Base-by-base conservation (phyloP, 2,888 invertebrate species). In the Spodoptera littoralis region DNA sequence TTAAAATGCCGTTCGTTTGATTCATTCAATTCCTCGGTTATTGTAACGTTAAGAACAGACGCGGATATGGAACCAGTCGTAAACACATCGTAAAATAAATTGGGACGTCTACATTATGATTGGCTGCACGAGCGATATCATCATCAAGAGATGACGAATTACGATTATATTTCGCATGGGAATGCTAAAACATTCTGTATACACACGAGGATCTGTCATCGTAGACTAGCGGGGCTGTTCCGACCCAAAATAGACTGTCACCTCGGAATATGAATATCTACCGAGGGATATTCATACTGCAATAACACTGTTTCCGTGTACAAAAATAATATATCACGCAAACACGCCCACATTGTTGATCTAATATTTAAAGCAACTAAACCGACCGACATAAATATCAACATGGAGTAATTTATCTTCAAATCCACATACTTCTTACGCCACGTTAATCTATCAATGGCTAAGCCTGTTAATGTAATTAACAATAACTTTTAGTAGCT, bases 251-350 rank as follows among this genome's bases (percentile, higher is more conserved):
- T 91, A 90, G 86, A 84, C 66, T 79, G 85, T 86, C 86, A 84
- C 90, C 88, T 88, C 89, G 86, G 76, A 85, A 84, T 87, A 88
- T 85, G 85, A 89, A 88, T 88, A 87, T 87, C 86, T 85, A 86
- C 77, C 69, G 69, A 55, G 71, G 63, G 76, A 78, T 83, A 86
- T 85, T 83, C 82, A 85, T 79, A 84, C 66, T 77, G 76, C 77
- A 79, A 83, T 75, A 82, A 79, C 79, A 79, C 73, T 53, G 61
- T 68, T 76, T 79, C 77, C 73, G 76, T 64, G 79, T 71, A 77
- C 77, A 72, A 74, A 73, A 78, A 77, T 73, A 76, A 74, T 76
- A 48, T 58, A 74, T 53, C 68, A 54, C 68, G 66, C 60, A 60
- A 63, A 77, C 18, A 45, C 68, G 49, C 76, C 65, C 64, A 73